phyloP scores from a whole-genome alignment of 2,888 invertebrate genomes.

The Tenodera sinensis region DNA sequence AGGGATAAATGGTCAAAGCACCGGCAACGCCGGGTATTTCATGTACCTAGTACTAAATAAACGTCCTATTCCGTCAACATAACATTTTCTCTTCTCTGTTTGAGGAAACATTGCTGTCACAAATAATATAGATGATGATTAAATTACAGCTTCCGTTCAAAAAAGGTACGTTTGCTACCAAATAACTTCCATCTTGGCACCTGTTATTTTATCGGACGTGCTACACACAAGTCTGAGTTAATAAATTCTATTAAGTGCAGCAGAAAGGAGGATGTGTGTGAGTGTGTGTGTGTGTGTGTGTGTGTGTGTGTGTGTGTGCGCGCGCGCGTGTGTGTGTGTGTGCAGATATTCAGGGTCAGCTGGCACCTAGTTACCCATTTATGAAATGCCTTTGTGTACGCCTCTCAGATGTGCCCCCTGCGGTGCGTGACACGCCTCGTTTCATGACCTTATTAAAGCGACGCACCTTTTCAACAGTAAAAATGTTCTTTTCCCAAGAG shows the following conservation, averaged over 20 bases:
- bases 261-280: not conserved
- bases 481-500: not conserved
- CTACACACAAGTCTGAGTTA: not conserved
- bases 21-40: too few relatives aligned
- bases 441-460: not conserved
- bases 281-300: too few relatives aligned
- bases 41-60: too few relatives aligned
- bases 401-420: not conserved
- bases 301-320: too few relatives aligned
- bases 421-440: not conserved
- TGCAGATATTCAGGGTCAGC: not conserved
- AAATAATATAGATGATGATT: too few relatives aligned
- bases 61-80: too few relatives aligned
- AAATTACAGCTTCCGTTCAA: too few relatives aligned
- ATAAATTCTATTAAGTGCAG: not conserved
- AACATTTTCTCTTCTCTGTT: too few relatives aligned
- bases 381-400: not conserved
- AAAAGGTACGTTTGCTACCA: too few relatives aligned
- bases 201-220: not conserved
- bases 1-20: too few relatives aligned
- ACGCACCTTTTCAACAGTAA: not conserved
- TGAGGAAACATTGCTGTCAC: too few relatives aligned
- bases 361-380: not conserved
- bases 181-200: not conserved
- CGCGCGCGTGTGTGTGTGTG: too few relatives aligned